Evolutionary conservation across 2,888 invertebrate genomes (phyloP), one percentile per base, ranked within the genome.

Genomic region (Zhengitettix transpicula): DNA sequence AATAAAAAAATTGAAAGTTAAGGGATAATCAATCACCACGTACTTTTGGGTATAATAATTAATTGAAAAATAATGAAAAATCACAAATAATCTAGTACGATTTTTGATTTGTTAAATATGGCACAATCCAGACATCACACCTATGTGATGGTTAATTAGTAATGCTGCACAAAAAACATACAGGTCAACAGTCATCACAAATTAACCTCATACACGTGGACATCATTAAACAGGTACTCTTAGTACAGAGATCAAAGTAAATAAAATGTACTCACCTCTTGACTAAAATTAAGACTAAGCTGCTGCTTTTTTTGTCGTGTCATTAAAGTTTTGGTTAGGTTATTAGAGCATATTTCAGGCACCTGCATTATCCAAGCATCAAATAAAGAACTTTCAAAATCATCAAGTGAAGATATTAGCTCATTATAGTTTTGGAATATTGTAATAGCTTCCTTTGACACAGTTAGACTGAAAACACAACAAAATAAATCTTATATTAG

Each of bases 361-460:
- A 89, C 85, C 3, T 76, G 79, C 0, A 72, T 70, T 40, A 77
- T 77, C 94, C 94, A 95, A 53, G 80, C 76, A 16, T 77, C 74
- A 67, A 87, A 84, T 62, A 87, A 78, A 41, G 76, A 72, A 10
- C 78, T 71, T 66, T 86, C 83, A 60, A 85, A 78, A 0, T 73
- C 72, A 52, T 78, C 75, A n/a, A 94, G 74, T 58, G 85, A 77
- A 1, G 71, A 71, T 67, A 84, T 66, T 79, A 90, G 82, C 69
- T 86, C 79, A 3, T 84, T 78, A 65, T 82, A 80, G 67, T 85
- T 85, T 60, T 77, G 72, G 63, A 78, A 65, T 17, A 76, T 71
- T 44, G 70, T 61, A 53, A 69, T 65, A 1, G 74, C 74, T 57
- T 73, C 78, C 64, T 84, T 83, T 1, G 78, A 75, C 15, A 81